Conservation (phyloP, 2,888 invertebrate species). For the Catotricha subobsoleta region DNA sequence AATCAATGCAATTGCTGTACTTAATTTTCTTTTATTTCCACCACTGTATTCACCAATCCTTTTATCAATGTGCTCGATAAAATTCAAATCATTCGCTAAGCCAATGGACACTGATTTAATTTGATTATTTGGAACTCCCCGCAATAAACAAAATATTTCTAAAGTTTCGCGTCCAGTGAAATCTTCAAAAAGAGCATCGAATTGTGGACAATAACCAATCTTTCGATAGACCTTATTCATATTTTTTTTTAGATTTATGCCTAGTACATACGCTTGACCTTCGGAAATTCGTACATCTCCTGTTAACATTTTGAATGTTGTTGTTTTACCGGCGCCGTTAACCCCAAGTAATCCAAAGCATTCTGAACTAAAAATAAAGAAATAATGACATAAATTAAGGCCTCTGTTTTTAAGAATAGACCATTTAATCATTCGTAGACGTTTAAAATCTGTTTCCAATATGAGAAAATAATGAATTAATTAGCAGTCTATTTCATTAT, state of each 20-base stretch:
- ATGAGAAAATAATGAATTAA: not conserved
- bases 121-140: constrained; percentile 35
- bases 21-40: constrained; percentile 55
- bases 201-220: constrained; percentile 59
- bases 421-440: too few species aligned
- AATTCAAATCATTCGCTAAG: constrained; percentile 39
- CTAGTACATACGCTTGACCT: constrained; percentile 52
- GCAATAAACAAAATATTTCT: constrained; percentile 42
- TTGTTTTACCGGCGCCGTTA: constrained; percentile 76
- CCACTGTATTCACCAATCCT: constrained; percentile 44
- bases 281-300: constrained; percentile 55
- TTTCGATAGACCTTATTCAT: constrained; percentile 40
- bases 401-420: too few species aligned
- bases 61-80: constrained; percentile 42
- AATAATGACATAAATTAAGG: too few species aligned
- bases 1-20: constrained; percentile 50
- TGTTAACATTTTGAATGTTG: constrained; percentile 80
- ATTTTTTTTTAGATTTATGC: constrained; percentile 33
- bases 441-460: too few species aligned
- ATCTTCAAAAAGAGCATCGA: constrained; percentile 52
- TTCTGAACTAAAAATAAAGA: constrained; percentile 34
- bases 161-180: constrained; percentile 52
- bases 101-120: constrained; percentile 25
- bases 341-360: constrained; percentile 70
- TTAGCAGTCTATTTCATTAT: not conserved